Evolutionary conservation across 2,797 vertebrate genomes (phyloP), one percentile per base, ranked within the genome.

Genomic region (Alectoris magna): DNA sequence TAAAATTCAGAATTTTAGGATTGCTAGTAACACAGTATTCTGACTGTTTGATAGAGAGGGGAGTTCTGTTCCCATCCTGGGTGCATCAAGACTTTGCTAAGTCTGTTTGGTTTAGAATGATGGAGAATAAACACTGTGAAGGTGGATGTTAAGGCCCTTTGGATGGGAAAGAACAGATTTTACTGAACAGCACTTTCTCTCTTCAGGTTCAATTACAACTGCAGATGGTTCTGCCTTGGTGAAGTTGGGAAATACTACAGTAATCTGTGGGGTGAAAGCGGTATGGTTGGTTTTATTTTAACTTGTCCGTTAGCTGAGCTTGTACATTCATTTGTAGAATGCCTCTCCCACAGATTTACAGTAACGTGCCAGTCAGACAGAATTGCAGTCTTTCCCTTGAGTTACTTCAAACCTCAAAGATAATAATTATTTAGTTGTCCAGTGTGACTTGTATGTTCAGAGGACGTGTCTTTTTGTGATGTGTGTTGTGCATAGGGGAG

Each of bases 161-260:
- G 31, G 75, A 39, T 58, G 70, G 22, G 11, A 70, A 89, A 24
- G 64, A 76, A 31, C 0, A 63, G n/a, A n/a, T 90, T 84, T 88
- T 87, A 59, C 24, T 51, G 34, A 91, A 64, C 26, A 56, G 16
- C 10, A 8, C 10, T 71, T 76, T 93, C 39, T 95, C 39, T 94
- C 23, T 84, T 84, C 91, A 99, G 99, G 98, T 87, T 99, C 99
- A 39, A 98, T 99, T 96, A 98, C 98, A 69, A 99, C 99, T 43
- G 99, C 99, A 29, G 98, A 99, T 79, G 99, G 99, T 72, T 99
- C 99, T 19, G 98, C 99, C 29, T 96, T 99, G 96, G 99, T 99
- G 89, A 99, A 99, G 96, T 93, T 99, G 62, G 99, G 99, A 93
- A 99, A 99, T 96, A 99, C 99, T 7, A 99, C 99, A 0, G 98